These are phyloP conservation scores for Hirtodrosophila trivittata DNA, from an alignment of 2,888 invertebrate species.

Conservation along the genomic window DNA sequence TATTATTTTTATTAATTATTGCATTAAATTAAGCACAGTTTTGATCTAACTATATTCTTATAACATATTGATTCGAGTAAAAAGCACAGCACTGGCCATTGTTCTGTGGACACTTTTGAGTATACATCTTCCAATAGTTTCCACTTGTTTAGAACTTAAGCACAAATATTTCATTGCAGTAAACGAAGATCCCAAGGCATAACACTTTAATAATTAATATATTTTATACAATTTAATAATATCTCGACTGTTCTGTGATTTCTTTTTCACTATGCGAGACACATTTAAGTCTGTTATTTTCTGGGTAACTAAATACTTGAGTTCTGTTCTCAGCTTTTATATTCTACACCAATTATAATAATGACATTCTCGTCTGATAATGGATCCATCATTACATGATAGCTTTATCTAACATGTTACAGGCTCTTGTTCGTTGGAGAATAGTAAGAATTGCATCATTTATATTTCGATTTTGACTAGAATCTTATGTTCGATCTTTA, in stretches of 20 bases:
- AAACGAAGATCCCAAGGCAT: slow-evolving; percentile 13
- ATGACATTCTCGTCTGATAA: slow-evolving; percentile 35
- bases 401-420: slow-evolving; percentile 16
- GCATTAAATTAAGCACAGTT: too few relatives aligned
- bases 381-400: slow-evolving; percentile 20
- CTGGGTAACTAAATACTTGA: slow-evolving; percentile 33
- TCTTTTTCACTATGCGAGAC: slow-evolving; percentile 1
- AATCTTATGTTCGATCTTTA: too few relatives aligned
- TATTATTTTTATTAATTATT: too few relatives aligned
- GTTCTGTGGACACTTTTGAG: slow-evolving; percentile 10
- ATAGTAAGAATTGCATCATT: too few relatives aligned
- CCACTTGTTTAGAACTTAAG: slow-evolving; percentile 12
- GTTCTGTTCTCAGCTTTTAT: slow-evolving; percentile 46
- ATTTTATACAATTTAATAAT: too few relatives aligned
- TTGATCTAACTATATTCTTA: too few relatives aligned
- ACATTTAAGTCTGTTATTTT: slow-evolving; percentile 26
- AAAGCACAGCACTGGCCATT: slow-evolving; percentile 29
- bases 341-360: slow-evolving; percentile 53
- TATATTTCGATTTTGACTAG: too few relatives aligned
- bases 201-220: too few relatives aligned
- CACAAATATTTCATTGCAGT: slow-evolving; percentile 44
- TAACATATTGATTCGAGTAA: too few relatives aligned
- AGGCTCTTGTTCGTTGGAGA: too few relatives aligned
- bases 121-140: slow-evolving; percentile 21
- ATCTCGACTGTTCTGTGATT: slow-evolving; percentile 13